Evolutionary conservation across 2,113 vertebrate genomes (phyloP).

Genomic region (Arothron firmamentum): DNA sequence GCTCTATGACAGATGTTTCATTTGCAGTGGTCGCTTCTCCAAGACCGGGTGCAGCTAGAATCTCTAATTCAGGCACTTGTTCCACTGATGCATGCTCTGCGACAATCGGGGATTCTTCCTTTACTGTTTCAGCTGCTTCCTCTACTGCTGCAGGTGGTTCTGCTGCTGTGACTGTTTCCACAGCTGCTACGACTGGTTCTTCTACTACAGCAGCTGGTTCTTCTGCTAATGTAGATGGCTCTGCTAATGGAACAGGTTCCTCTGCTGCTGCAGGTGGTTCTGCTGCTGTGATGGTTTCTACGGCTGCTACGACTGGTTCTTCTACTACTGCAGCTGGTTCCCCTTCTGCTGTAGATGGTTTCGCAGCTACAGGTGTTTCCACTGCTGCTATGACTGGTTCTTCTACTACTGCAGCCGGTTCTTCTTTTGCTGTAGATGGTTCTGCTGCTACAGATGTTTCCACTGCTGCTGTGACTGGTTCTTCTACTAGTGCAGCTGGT

Average conservation of each 20-base stretch:
- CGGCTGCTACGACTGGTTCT: neutral
- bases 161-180: neutral
- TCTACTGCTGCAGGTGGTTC: neutral
- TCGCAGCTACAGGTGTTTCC: neutral
- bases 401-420: neutral
- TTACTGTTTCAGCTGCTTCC: constrained; percentile 1
- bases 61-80: neutral
- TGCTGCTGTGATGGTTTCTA: neutral
- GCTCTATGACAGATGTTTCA: neutral
- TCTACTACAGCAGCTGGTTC: neutral
- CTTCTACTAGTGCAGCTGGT: neutral
- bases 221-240: no score
- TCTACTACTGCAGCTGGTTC: neutral
- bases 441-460: constrained; percentile 3
- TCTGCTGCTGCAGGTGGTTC: neutral
- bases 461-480: neutral
- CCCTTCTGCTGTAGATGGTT: no score
- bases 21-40: constrained; percentile 6
- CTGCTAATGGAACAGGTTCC: constrained; percentile 3
- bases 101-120: neutral
- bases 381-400: constrained; percentile 4
- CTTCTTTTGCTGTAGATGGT: neutral
- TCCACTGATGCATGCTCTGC: neutral
- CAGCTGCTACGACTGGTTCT: neutral
- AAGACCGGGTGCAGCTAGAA: neutral